Percentiles rank a stretch among this genome's conserved stretches.
Evolutionary conservation across 1,140 invertebrate species (phyloP).

Genomic region (Gryllus bimaculatus): DNA sequence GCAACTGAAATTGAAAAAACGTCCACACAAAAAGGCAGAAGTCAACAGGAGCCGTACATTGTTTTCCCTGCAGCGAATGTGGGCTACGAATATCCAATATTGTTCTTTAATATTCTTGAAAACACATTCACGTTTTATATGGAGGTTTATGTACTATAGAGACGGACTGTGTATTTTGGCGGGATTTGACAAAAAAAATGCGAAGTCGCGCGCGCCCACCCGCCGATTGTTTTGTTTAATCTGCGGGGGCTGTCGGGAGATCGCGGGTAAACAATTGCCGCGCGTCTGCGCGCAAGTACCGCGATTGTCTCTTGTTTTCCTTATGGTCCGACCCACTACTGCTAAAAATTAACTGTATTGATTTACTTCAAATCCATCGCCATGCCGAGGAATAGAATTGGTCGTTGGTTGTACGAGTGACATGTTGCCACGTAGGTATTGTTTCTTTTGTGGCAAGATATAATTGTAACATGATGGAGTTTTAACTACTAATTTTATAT

Average conservation of each 20-base stretch:
- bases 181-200: not conserved
- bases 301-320: slow-evolving; percentile 1
- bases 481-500: too few species aligned
- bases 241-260: not conserved
- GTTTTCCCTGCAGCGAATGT: not conserved
- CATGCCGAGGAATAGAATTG: too few species aligned
- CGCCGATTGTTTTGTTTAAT: not conserved
- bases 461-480: too few species aligned
- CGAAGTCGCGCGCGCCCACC: not conserved
- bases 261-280: not conserved
- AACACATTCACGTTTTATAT: slow-evolving; percentile 5
- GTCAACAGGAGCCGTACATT: not conserved
- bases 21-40: not conserved
- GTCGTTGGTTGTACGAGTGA: too few species aligned
- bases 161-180: not conserved
- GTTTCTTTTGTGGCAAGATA: too few species aligned
- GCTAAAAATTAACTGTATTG: not conserved
- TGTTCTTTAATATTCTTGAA: slow-evolving; percentile 6
- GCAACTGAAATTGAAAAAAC: not conserved
- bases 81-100: not conserved
- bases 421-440: too few species aligned
- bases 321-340: not conserved
- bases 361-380: not conserved
- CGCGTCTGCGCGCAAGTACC: not conserved
- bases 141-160: not conserved